phyloP scores from a whole-genome alignment of 2,797 vertebrate species.

The Mastacembelus armatus region DNA sequence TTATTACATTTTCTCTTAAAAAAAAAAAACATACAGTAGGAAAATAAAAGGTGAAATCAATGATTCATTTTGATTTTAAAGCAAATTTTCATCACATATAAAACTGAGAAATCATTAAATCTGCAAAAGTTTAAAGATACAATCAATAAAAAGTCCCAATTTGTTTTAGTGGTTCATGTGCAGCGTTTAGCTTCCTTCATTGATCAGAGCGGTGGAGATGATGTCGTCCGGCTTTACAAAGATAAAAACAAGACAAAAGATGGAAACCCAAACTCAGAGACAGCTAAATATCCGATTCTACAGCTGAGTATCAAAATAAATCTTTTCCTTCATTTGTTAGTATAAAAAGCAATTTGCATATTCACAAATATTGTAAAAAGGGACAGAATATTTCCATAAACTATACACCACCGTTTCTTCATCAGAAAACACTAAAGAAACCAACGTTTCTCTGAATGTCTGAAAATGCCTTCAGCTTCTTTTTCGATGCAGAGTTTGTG shows the following conservation, averaged over 20 bases:
- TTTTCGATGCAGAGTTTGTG: too few relatives aligned
- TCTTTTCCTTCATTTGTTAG: slow-evolving; percentile 69
- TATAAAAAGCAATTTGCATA: slow-evolving; percentile 30
- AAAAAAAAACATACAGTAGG: slow-evolving; percentile 36
- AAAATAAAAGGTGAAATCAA: slow-evolving; percentile 39
- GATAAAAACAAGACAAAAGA: slow-evolving; percentile 25
- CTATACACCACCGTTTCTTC: slow-evolving; percentile 52
- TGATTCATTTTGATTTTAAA: slow-evolving; percentile 45
- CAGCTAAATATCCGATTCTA: slow-evolving; percentile 46
- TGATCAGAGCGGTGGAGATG: slow-evolving; percentile 38
- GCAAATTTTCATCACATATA: slow-evolving; percentile 39
- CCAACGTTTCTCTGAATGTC: not conserved
- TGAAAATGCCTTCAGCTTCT: not conserved
- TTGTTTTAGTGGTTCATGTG: slow-evolving; percentile 15
- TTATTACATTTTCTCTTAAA: slow-evolving; percentile 35
- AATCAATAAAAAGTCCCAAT: slow-evolving; percentile 17
- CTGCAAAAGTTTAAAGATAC: slow-evolving; percentile 22
- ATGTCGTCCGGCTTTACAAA: slow-evolving; percentile 29
- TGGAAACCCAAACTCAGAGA: slow-evolving; percentile 24
- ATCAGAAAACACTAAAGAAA: slow-evolving; percentile 36
- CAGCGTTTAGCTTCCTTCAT: slow-evolving; percentile 71
- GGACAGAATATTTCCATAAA: slow-evolving; percentile 32
- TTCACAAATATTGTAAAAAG: slow-evolving; percentile 43
- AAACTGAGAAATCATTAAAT: slow-evolving; percentile 23
- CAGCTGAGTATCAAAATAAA: slow-evolving; percentile 55